Base-by-base conservation (phyloP, 2,888 invertebrate genomes). In the Drosophila kanekoi region DNA sequence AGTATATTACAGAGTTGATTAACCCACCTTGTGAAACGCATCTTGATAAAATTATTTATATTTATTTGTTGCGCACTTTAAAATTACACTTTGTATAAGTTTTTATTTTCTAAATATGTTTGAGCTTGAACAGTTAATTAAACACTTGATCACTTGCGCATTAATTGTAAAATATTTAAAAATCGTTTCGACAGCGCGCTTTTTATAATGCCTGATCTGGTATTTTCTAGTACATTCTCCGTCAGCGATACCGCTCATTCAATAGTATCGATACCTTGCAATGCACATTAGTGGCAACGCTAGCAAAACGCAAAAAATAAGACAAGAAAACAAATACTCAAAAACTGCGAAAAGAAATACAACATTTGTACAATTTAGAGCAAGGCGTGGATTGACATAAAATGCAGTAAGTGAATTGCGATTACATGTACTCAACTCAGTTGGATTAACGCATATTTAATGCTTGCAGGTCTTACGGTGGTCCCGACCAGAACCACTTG, bases 21-120 rank as follows among this genome's bases (percentile, higher is more conserved):
- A 54, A 37, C 73, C 77, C 76, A 90, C 90, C 72, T 90, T 71
- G 80, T 79, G 49, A 81, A 90, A 67, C 89, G 87, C 89, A 89
- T 89, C 61, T 79, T 89, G 59, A 53, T 18, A 18, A 40, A 6
- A 16, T 23, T 20, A 13, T 18, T n/a, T 38, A 6, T n/a, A 35
- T 35, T 44, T 32, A 20, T 14, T 44, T 32, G 1, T 0, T 10
- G 8, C 9, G 16, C 47, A 48, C 13, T 40, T 40, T 37, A 52
- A 32, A 41, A 18, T 52, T 33, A 23, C 18, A 53, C 14, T 60
- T 16, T 45, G 28, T 32, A 14, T 57, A 18, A 41, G 5, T 14
- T 44, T n/a, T 1, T 14, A 14, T 52, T 33, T 4, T 43, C 5
- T 51, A 6, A 10, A 32, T 20, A 49, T 5, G 8, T 10, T 23